These are phyloP conservation scores for Oscheius sp. DNA, from an alignment of 2,888 invertebrate species.

Conservation along the genomic window DNA sequence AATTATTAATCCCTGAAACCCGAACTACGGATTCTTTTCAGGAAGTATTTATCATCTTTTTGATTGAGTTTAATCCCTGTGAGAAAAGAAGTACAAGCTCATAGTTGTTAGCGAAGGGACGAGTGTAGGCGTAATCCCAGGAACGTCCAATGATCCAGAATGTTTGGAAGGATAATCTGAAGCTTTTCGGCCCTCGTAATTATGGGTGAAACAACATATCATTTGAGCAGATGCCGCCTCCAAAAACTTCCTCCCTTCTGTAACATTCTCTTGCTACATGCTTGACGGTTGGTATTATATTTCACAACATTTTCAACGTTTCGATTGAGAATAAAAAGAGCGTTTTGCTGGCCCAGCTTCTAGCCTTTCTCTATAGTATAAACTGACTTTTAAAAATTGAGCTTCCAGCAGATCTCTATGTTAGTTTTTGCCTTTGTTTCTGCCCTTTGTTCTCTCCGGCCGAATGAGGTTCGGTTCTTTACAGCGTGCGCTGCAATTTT, in stretches of 20 bases:
- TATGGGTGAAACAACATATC: not conserved
- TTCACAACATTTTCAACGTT: not conserved
- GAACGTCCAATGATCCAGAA: too few species aligned
- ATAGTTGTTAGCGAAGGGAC: too few species aligned
- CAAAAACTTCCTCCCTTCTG: not conserved
- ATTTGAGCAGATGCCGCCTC: not conserved
- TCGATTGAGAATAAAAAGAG: not conserved
- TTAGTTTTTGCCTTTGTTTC: constrained; percentile 17
- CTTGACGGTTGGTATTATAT: not conserved
- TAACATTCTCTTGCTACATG: too few species aligned
- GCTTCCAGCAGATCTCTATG: not conserved
- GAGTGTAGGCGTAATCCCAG: too few species aligned
- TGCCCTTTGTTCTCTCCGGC: constrained; percentile 16
- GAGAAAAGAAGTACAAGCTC: too few species aligned
- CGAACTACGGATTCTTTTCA: too few species aligned
- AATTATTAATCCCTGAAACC: too few species aligned
- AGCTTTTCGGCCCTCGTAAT: too few species aligned
- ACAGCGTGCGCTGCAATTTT: constrained; percentile 36
- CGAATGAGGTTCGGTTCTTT: constrained; percentile 32
- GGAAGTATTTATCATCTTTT: too few species aligned
- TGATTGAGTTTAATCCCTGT: too few species aligned
- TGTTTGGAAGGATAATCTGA: too few species aligned
- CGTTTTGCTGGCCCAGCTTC: not conserved
- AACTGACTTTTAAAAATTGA: not conserved
- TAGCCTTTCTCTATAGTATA: not conserved